Conservation (phyloP, 2,113 vertebrate genomes). For the Saccopteryx leptura region DNA sequence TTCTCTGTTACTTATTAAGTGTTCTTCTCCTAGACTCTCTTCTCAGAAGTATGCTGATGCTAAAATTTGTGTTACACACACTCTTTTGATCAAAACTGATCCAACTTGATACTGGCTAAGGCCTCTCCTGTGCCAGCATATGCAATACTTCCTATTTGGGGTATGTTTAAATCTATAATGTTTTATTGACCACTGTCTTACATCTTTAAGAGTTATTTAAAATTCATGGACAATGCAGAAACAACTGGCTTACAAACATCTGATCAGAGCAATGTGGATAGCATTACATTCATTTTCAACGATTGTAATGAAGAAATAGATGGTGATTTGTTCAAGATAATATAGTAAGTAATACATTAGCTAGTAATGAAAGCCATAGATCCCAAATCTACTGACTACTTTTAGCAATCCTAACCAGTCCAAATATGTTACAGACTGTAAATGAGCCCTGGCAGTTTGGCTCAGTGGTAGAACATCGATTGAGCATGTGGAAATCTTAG, state of each 20-base stretch:
- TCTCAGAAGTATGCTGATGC: not conserved
- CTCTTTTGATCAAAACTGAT: not conserved
- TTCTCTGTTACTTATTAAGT: not conserved
- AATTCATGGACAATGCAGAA: not conserved
- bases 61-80: not conserved
- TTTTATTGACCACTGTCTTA: not conserved
- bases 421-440: not conserved
- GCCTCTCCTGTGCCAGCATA: not conserved
- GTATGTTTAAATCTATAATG: not conserved
- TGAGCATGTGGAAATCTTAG: no score
- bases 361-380: not conserved
- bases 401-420: not conserved
- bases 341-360: not conserved
- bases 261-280: accelerated
- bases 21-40: not conserved
- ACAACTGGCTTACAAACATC: accelerated
- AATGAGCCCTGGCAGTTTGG: no score
- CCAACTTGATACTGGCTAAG: not conserved
- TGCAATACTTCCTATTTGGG: not conserved
- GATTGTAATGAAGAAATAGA: not conserved
- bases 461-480: no score
- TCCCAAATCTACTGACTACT: not conserved
- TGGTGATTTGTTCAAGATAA: not conserved
- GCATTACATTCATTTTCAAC: not conserved
- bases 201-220: not conserved